These are phyloP conservation scores for Ptilonorhynchus violaceus DNA, from an alignment of 2,113 vertebrate species.

Conservation along the genomic window DNA sequence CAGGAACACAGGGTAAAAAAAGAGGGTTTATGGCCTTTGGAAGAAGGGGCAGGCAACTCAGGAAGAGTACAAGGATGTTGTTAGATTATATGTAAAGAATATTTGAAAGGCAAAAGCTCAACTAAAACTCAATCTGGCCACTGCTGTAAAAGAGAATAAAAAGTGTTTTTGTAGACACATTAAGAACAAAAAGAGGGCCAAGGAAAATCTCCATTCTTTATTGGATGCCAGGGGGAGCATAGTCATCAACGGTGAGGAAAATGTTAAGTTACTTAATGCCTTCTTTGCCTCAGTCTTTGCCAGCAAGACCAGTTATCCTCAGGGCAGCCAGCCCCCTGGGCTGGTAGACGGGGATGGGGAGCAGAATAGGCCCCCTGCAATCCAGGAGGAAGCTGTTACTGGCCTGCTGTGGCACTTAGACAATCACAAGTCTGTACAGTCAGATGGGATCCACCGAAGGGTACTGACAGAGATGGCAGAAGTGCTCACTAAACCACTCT, in stretches of 20 bases:
- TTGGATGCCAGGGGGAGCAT: background rate
- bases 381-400: background rate
- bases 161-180: background rate
- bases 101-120: background rate
- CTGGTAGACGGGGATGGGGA: background rate
- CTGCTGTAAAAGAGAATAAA: background rate
- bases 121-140: background rate
- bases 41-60: background rate
- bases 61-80: background rate
- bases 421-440: too few species aligned
- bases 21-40: background rate
- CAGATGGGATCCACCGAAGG: background rate
- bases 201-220: background rate
- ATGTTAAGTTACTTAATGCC: background rate
- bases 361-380: background rate
- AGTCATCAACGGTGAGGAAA: background rate
- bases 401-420: background rate
- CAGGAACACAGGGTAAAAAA: background rate
- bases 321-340: background rate
- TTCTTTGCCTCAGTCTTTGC: background rate
- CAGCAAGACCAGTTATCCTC: background rate
- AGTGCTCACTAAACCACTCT: background rate
- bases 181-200: background rate
- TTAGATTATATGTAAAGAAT: background rate
- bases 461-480: background rate